A percentile compares a stretch with the other conserved stretches of the same genome.
Conservation (phyloP, 2,888 invertebrate genomes). For the Drosophila emarginata region DNA sequence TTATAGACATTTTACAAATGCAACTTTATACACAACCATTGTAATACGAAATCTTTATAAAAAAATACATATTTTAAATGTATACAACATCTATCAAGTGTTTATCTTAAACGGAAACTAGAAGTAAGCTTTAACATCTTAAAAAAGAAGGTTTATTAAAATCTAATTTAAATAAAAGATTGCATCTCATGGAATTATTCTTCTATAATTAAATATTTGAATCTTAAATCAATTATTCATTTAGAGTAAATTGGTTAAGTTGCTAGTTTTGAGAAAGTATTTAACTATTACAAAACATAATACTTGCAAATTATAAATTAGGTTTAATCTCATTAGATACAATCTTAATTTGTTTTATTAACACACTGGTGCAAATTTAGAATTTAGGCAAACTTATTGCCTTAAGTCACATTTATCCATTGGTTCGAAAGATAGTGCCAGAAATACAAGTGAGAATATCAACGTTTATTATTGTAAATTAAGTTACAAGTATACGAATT, state of each 20-base stretch:
- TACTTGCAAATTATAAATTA: background rate
- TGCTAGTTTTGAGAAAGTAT: too few species aligned
- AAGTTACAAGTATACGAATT: conserved; percentile 30
- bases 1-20: conserved; percentile 33
- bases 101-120: background rate
- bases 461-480: conserved; percentile 49
- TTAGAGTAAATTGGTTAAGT: too few species aligned
- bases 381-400: background rate
- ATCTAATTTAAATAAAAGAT: background rate
- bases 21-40: conserved; percentile 20
- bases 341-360: background rate
- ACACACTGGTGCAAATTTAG: background rate
- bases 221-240: background rate
- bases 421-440: background rate
- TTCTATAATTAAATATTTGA: background rate
- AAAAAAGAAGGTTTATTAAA: too few species aligned
- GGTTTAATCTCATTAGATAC: background rate
- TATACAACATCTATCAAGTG: conserved; percentile 30
- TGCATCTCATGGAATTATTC: background rate
- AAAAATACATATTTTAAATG: conserved; percentile 37
- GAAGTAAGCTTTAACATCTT: too few species aligned
- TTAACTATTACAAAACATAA: too few species aligned
- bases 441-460: conserved; percentile 41
- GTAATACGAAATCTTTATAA: conserved; percentile 39
- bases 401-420: background rate